Evolutionary conservation across 1,140 invertebrate species (phyloP).

Genomic region (Pollicipes pollicipes): DNA sequence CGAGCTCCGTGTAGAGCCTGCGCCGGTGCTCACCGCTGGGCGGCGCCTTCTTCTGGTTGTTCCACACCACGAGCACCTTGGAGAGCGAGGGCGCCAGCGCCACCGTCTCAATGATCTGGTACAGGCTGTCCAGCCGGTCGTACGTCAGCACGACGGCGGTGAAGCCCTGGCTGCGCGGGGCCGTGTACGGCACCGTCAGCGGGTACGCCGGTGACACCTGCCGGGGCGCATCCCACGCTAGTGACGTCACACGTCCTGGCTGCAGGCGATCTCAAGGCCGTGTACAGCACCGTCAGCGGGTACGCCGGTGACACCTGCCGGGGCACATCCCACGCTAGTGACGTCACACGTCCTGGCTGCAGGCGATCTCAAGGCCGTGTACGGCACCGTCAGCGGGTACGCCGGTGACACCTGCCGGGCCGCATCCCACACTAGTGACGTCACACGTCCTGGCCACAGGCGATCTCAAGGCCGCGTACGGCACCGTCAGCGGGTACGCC

Average conservation of each 20-base stretch:
- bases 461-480: no score
- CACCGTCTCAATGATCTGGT: slow-evolving; percentile 59
- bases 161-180: slow-evolving; percentile 67
- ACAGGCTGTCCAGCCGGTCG: slow-evolving; percentile 74
- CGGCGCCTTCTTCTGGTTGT: slow-evolving; percentile 71
- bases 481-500: no score
- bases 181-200: slow-evolving; percentile 63
- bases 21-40: slow-evolving; percentile 32
- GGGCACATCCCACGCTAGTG: no score
- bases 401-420: no score
- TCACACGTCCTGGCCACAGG: slow-evolving; percentile 21
- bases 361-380: no score
- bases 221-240: not conserved
- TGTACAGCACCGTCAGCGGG: no score
- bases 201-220: slow-evolving; percentile 36
- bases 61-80: slow-evolving; percentile 81
- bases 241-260: slow-evolving; percentile 7
- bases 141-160: slow-evolving; percentile 83
- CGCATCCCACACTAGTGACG: not conserved
- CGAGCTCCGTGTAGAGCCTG: no score
- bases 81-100: slow-evolving; percentile 61
- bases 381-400: no score
- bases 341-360: no score
- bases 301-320: no score
- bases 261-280: slow-evolving; percentile 20